Evolutionary conservation across 1,140 invertebrate genomes (phyloP), one percentile per base, ranked within the genome.

Genomic region (Rhagoletis zephyria): DNA sequence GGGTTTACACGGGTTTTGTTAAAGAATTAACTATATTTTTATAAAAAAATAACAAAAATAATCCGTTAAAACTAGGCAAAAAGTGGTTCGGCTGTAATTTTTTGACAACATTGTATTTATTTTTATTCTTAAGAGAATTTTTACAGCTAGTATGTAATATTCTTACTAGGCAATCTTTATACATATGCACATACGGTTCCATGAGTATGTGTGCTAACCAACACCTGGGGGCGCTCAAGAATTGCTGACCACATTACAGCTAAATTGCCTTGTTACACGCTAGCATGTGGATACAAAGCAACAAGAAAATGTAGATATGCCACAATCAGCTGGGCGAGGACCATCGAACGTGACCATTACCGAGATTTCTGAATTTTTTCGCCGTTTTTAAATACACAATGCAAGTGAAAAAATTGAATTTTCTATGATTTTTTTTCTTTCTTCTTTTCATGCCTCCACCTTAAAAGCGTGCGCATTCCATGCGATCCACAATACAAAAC

Each of bases 331-430:
- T 1, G 0, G 4, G 48, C 14, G 67, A 16, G n/a, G 48, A 19
- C 74, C 45, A 81, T 6, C 74, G 74, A 86, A 86, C 85, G 85
- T 86, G 85, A 86, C 85, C 85, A 81, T 19, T 16, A 30, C 67
- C 42, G 45, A 74, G 67, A 16, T 45, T 74, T 16, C 45, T 16
- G 67, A 40, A 74, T 48, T 74, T 74, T 74, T 74, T 40, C 67
- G 42, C 67, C 67, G 30, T 48, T 48, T 74, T 74, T 74, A n/a
- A 45, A 45, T 19, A 48, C 16, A 48, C 30, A 67, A 67, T 10
- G 42, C 30, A 67, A 67, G 14, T 40, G 12, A 60, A 60, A 7
- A 60, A 60, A 12, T 12, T 0, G 59, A 60, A 60, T 7, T 7
- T 60, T 60, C 59, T 60, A 60, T 0, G 12, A 7, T 60, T 67